These are phyloP conservation scores for Marisa cornuarietis DNA, from an alignment of 1,140 invertebrate species.

Conservation along the genomic window DNA sequence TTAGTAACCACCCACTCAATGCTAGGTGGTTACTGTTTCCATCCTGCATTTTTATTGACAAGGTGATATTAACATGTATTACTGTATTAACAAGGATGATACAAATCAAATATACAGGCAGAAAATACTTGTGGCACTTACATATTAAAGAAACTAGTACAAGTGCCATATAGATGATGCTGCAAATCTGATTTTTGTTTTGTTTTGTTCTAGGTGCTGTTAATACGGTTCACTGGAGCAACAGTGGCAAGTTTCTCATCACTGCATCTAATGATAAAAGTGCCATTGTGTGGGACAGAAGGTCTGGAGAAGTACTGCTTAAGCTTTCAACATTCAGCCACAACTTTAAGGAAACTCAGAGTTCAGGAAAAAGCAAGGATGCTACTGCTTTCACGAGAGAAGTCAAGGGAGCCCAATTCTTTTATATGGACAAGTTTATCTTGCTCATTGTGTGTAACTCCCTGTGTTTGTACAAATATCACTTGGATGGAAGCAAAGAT, in stretches of 20 bases:
- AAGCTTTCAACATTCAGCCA: slow-evolving; percentile 27
- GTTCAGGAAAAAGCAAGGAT: slow-evolving; percentile 33
- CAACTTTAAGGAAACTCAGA: background rate
- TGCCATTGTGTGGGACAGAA: slow-evolving; percentile 53
- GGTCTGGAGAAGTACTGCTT: slow-evolving; percentile 51
- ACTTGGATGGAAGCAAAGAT: slow-evolving; percentile 57
- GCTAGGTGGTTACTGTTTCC: too few relatives aligned
- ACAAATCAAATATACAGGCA: too few relatives aligned
- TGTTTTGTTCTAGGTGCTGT: background rate
- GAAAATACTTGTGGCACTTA: too few relatives aligned
- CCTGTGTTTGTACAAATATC: slow-evolving; percentile 65
- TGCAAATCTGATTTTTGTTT: too few relatives aligned
- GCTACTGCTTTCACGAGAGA: slow-evolving; percentile 49
- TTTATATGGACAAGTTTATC: slow-evolving; percentile 67
- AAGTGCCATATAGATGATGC: too few relatives aligned
- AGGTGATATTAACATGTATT: too few relatives aligned
- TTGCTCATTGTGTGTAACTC: slow-evolving; percentile 57
- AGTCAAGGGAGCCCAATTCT: slow-evolving; percentile 63
- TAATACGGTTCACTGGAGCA: slow-evolving; percentile 53
- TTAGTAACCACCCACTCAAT: too few relatives aligned
- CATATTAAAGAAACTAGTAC: too few relatives aligned
- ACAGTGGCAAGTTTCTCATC: slow-evolving; percentile 51
- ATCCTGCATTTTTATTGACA: too few relatives aligned
- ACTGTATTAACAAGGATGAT: too few relatives aligned
- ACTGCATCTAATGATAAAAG: slow-evolving; percentile 62